Percentiles rank a stretch among this genome's conserved stretches.
These are phyloP conservation scores for Scolopax rusticola DNA, from an alignment of 2,797 vertebrate genomes.

Conservation along the genomic window DNA sequence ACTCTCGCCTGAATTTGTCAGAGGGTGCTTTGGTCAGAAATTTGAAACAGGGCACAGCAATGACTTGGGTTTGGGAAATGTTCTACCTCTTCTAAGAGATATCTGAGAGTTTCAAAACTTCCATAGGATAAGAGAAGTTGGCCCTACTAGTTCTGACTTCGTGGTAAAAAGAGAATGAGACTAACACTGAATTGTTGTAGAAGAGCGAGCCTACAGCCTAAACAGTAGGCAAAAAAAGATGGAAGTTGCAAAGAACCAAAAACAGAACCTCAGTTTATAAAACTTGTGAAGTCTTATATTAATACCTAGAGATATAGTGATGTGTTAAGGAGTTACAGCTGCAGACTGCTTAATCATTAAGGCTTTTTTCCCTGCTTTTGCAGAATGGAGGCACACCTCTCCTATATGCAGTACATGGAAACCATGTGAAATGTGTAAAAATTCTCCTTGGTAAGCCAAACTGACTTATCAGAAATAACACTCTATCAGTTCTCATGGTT, in stretches of 20 bases:
- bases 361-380: constrained; percentile 51
- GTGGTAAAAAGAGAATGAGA: background rate
- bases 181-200: background rate
- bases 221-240: background rate
- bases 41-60: background rate
- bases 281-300: background rate
- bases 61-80: background rate
- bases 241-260: background rate
- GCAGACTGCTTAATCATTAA: background rate
- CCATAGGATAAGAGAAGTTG: background rate
- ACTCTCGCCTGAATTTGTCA: background rate
- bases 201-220: background rate
- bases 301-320: background rate
- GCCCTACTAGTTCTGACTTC: background rate
- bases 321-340: background rate
- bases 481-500: background rate
- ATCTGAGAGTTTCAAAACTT: background rate
- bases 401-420: constrained; percentile 97
- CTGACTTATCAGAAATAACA: background rate
- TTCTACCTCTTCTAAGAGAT: background rate
- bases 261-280: background rate
- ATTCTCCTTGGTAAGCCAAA: constrained; percentile 90
- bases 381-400: constrained; percentile 98
- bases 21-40: background rate
- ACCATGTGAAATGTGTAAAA: constrained; percentile 97